Evolutionary conservation across 37 sponge, comb jelly and placozoan genomes (phyloP).

Genomic region (Ianthella basta): DNA sequence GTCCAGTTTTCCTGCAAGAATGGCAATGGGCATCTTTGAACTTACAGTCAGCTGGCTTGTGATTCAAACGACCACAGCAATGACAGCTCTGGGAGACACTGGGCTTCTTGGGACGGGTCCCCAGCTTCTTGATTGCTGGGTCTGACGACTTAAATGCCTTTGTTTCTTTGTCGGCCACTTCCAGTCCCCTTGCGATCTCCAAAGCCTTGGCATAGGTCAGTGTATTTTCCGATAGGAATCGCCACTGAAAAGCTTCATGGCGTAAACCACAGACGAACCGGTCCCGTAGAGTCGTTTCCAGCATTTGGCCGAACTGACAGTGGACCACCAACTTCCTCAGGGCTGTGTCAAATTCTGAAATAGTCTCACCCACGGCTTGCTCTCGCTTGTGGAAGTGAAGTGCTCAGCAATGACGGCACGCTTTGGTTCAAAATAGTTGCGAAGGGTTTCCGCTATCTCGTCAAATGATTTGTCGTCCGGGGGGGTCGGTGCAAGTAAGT

Average conservation of each 20-base stretch:
- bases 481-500: conserved; percentile 28
- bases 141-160: conserved; percentile 14
- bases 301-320: conserved; percentile 15
- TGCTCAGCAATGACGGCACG: conserved; percentile 27
- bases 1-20: conserved; percentile 37
- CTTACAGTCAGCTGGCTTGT: conserved; percentile 20
- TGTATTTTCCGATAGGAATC: conserved; percentile 27
- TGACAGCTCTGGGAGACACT: conserved; percentile 19
- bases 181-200: conserved; percentile 22
- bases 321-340: conserved; percentile 22
- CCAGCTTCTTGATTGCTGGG: background rate
- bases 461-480: conserved; percentile 15
- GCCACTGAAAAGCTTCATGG: conserved; percentile 23
- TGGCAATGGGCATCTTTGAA: conserved; percentile 34
- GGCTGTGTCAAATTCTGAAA: conserved; percentile 22
- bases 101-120: background rate
- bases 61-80: conserved; percentile 51
- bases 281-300: conserved; percentile 32
- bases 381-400: conserved; percentile 44
- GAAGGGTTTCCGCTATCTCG: background rate
- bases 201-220: conserved; percentile 38
- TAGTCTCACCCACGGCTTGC: conserved; percentile 9
- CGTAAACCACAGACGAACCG: conserved; percentile 51
- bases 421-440: conserved; percentile 36
- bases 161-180: background rate